Evolutionary conservation across 2,797 vertebrate species (phyloP).

Genomic region (Bradypodion ventrale): DNA sequence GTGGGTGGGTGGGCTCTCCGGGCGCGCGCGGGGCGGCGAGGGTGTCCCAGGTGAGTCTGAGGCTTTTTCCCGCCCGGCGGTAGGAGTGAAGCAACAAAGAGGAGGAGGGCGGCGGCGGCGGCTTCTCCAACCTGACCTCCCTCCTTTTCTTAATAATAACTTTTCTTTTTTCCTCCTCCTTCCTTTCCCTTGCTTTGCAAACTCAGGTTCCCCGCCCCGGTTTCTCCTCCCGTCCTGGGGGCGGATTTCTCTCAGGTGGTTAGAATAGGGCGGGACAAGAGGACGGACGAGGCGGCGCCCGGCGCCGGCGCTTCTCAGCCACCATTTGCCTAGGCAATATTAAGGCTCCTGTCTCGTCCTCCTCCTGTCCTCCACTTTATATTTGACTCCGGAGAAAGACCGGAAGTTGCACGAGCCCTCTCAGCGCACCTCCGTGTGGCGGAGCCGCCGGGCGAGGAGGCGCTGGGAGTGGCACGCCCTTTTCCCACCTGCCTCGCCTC

Average conservation of each 20-base stretch:
- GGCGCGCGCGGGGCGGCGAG: neutral
- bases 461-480: neutral
- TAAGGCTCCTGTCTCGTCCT: neutral
- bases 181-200: neutral
- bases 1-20: neutral
- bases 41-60: constrained; percentile 8
- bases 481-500: neutral
- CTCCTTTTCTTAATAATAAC: too few relatives aligned
- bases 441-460: neutral
- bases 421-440: neutral
- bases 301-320: neutral
- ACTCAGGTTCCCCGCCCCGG: neutral
- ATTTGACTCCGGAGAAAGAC: neutral
- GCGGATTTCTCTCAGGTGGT: neutral
- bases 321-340: neutral
- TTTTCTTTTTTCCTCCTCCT: too few relatives aligned
- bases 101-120: neutral
- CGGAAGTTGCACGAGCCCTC: neutral
- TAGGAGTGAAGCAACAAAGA: neutral
- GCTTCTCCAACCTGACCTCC: neutral
- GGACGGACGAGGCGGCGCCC: neutral
- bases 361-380: neutral
- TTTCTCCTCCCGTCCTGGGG: constrained; percentile 6
- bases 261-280: neutral
- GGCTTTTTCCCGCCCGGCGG: neutral